A percentile compares a stretch with the other conserved stretches of the same genome.
Evolutionary conservation across 92 coral and sea anemone species (phyloP).

Genomic region (Zoanthus solanderi): DNA sequence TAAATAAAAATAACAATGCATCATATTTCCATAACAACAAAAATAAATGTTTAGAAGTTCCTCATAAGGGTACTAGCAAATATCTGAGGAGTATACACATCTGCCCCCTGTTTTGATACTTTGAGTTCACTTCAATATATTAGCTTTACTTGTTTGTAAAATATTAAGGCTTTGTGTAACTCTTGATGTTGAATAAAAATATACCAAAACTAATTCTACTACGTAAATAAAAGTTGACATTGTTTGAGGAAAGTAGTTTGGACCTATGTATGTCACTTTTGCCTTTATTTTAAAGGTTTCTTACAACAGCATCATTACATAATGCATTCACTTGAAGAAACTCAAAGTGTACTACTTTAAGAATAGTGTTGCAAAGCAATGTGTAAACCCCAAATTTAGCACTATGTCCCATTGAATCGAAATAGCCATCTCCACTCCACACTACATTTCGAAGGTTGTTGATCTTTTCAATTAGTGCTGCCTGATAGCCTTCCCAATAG

Average conservation of each 20-base stretch:
- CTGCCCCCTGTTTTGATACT: background rate
- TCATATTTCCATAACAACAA: background rate
- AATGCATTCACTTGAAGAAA: background rate
- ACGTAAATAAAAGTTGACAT: background rate
- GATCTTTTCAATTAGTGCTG: background rate
- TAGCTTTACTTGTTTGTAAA: background rate
- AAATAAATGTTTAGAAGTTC: background rate
- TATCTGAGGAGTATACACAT: background rate
- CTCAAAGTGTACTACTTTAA: background rate
- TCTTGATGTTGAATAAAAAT: background rate
- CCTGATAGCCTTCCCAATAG: conserved; percentile 14
- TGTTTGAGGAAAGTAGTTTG: background rate
- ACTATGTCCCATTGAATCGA: background rate
- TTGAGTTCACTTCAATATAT: background rate
- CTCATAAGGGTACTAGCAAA: background rate
- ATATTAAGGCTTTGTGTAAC: background rate
- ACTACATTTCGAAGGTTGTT: background rate
- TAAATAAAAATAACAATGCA: background rate
- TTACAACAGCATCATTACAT: background rate
- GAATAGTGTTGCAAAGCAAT: background rate
- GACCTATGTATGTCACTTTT: background rate
- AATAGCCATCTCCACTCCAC: background rate
- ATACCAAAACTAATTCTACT: background rate
- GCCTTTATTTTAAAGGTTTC: background rate
- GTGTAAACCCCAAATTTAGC: background rate